A percentile compares a stretch with the other conserved stretches of the same genome.
phyloP scores from a whole-genome alignment of 2,888 invertebrate species.

The Ichneumoninae sp. region DNA sequence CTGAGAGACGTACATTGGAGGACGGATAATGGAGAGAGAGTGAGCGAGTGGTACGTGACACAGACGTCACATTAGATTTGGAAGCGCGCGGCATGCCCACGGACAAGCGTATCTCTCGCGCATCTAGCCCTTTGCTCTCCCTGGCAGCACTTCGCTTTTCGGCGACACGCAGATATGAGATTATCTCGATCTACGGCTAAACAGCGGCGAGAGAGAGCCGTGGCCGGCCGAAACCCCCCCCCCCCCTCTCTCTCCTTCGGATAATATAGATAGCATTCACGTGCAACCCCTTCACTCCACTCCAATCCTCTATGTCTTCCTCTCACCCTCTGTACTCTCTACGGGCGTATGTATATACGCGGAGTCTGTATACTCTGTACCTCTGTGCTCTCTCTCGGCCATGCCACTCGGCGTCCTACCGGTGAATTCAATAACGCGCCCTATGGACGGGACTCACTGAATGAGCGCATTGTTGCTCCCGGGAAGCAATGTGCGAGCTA shows the following conservation, averaged over 20 bases:
- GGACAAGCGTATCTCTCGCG: conserved; percentile 76
- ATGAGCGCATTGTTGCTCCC: conserved; percentile 78
- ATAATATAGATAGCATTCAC: conserved; percentile 84
- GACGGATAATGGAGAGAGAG: conserved; percentile 43
- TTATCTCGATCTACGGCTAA: conserved; percentile 84
- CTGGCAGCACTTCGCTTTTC: conserved; percentile 81
- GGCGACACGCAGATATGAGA: conserved; percentile 80
- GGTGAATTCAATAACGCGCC: conserved; percentile 81
- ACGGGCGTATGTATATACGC: conserved; percentile 2
- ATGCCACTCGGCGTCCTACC: conserved; percentile 54
- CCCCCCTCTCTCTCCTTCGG: conserved; percentile 73
- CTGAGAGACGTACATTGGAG: conserved; percentile 21
- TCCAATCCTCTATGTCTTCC: conserved; percentile 54
- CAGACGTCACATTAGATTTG: conserved; percentile 84
- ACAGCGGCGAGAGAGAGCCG: conserved; percentile 74
- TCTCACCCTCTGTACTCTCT: conserved; percentile 41
- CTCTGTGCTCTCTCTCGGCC: conserved; percentile 43
- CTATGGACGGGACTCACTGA: conserved; percentile 73
- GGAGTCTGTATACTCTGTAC: conserved; percentile 30
- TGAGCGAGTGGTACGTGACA: conserved; percentile 78
- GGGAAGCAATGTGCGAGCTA: conserved; percentile 55
- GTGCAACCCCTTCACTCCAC: conserved; percentile 70
- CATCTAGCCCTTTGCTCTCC: conserved; percentile 74
- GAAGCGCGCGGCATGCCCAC: conserved; percentile 75
- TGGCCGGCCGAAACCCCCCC: conserved; percentile 56